Evolutionary conservation across 2,797 vertebrate species (phyloP).

Genomic region (Molossus alvarezi): DNA sequence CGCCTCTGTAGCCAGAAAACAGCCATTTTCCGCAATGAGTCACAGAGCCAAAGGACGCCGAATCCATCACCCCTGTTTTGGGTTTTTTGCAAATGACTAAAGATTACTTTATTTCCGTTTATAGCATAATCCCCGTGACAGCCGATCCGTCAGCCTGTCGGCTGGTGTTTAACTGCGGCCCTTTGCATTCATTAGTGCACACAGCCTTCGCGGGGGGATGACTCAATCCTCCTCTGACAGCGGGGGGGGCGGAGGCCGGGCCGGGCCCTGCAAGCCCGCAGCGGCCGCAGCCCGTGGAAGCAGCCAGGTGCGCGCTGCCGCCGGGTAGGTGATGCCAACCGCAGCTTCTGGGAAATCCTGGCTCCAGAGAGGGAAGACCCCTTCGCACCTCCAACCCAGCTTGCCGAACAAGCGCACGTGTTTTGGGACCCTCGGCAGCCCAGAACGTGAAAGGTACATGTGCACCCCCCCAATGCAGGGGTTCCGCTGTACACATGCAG

Average conservation of each 20-base stretch:
- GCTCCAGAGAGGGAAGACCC: background rate
- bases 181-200: constrained; percentile 90
- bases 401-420: accelerated
- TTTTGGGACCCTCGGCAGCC: background rate
- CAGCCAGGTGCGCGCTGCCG: background rate
- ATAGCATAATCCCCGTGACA: constrained; percentile 82
- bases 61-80: constrained; percentile 76
- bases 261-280: constrained; percentile 48
- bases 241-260: background rate
- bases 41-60: constrained; percentile 69
- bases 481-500: too few species aligned
- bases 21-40: constrained; percentile 75
- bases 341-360: background rate
- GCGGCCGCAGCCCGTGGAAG: constrained; percentile 37
- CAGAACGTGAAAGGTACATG: background rate
- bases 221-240: constrained; percentile 87
- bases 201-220: constrained; percentile 82
- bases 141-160: constrained; percentile 88
- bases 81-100: constrained; percentile 79
- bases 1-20: constrained; percentile 79
- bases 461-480: accelerated
- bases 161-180: constrained; percentile 88
- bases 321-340: background rate
- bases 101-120: constrained; percentile 81
- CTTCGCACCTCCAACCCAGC: background rate